Base-by-base conservation (phyloP, 2,888 invertebrate genomes). In the Temnothorax unifasciatus region DNA sequence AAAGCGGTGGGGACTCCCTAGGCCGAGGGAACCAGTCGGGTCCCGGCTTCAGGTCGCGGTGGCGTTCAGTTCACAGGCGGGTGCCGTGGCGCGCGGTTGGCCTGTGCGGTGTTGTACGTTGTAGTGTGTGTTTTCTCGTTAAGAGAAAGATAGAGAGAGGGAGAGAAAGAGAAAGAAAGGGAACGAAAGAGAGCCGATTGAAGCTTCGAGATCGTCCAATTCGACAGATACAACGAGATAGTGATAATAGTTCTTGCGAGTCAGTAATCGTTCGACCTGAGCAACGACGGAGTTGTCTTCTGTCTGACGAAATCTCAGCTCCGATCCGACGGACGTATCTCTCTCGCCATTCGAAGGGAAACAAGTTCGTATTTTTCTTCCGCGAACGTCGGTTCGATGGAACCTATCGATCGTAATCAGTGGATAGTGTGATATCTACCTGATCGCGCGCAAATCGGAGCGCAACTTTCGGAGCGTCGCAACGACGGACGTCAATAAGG, bases 51-150 rank as follows among this genome's bases (percentile, higher is more conserved):
- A 92, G 93, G 91, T 92, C 93, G 93, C 87, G 93, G 91, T 90
- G 93, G 93, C 93, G 90, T 93, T 94, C 91, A 94, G 94, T 94
- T 92, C 86, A 91, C 92, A 92, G 92, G 93, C 94, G 92, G 92
- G 91, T 91, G 93, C 93, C 94, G 94, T 93, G 85, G 85, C 91
- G 93, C 86, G 90, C 93, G 94, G 93, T 92, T 84, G 82, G 82
- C 68, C 44, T 71, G 83, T 66, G 2, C 69, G 59, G 63, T 25
- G 54, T 59, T n/a, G 25, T 66, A n/a, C 54, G 75, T 29, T 29
- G 29, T 34, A 11, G 63, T 64, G 47, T 44, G 38, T 59, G 38
- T 74, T 52, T 34, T 66, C 29, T 74, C 73, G 69, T 54, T 38
- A n/a, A 54, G 29, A 15, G 47, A 52, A 64, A 3, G 41, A 11